Evolutionary conservation across 1,140 invertebrate genomes (phyloP).

Genomic region (Eufriesea mexicana): DNA sequence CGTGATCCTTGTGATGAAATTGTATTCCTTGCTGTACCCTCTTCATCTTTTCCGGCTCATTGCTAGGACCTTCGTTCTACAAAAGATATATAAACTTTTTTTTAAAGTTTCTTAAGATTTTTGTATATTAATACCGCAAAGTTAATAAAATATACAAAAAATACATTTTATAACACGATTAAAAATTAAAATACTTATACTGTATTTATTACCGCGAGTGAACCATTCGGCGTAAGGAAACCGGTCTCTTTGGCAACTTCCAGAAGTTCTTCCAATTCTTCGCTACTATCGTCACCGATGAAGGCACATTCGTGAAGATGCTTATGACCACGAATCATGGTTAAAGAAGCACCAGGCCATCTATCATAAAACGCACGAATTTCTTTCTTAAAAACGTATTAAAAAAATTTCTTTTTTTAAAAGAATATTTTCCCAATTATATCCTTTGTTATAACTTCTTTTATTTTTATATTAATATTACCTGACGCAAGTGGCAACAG

Average conservation of each 20-base stretch:
- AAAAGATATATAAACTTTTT: not conserved
- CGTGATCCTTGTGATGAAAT: constrained; percentile 73
- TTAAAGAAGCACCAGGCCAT: constrained; percentile 88
- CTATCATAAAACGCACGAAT: constrained; percentile 75
- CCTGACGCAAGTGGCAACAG: constrained; percentile 89
- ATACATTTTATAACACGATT: too few species aligned
- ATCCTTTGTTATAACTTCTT: not conserved
- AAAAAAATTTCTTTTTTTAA: too few species aligned
- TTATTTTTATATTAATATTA: constrained; percentile 67
- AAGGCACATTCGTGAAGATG: constrained; percentile 91
- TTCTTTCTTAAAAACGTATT: not conserved
- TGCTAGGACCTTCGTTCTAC: constrained; percentile 74
- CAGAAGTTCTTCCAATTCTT: constrained; percentile 86
- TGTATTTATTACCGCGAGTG: constrained; percentile 39
- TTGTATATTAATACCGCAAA: too few species aligned
- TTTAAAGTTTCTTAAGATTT: not conserved
- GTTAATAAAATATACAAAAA: too few species aligned
- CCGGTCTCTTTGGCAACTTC: constrained; percentile 78
- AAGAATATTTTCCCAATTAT: not conserved
- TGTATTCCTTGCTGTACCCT: constrained; percentile 77
- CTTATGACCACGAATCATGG: constrained; percentile 89
- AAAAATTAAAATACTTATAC: not conserved
- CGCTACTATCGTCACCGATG: constrained; percentile 90
- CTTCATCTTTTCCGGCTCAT: constrained; percentile 81
- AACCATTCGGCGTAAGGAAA: constrained; percentile 52